Evolutionary conservation across 2,888 invertebrate genomes (phyloP).

Genomic region (Agrotis segetum): DNA sequence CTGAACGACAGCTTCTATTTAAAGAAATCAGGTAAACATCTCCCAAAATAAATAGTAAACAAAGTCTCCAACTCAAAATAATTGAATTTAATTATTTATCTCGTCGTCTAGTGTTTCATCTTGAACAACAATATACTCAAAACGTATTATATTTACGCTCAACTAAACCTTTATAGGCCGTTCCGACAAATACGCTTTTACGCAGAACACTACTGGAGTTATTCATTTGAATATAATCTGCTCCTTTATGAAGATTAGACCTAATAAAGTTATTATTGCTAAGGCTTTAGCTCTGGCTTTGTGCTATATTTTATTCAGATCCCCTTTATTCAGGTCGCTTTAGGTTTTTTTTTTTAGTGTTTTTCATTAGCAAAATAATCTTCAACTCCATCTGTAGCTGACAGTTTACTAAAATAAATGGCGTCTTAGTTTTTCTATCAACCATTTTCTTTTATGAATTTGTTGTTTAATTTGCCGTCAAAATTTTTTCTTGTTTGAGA

Average conservation of each 20-base stretch:
- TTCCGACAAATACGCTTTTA: constrained; percentile 40
- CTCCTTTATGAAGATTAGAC: constrained; percentile 48
- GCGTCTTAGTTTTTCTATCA: not conserved
- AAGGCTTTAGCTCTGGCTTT: not conserved
- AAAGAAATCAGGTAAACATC: not conserved
- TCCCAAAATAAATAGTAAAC: not conserved
- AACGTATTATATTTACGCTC: constrained; percentile 43
- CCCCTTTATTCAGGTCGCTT: constrained; percentile 1
- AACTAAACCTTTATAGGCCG: constrained; percentile 41
- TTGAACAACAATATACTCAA: constrained; percentile 26
- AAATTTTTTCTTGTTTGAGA: not conserved
- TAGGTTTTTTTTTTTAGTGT: not conserved
- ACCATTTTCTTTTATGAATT: not conserved
- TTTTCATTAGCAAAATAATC: not conserved
- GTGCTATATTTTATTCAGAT: constrained; percentile 35
- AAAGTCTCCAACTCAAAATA: constrained; percentile 1
- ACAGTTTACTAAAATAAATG: not conserved
- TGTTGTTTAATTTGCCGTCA: not conserved
- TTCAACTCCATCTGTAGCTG: not conserved
- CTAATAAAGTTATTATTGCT: constrained; percentile 44
- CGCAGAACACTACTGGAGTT: constrained; percentile 23
- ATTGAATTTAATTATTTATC: constrained; percentile 27
- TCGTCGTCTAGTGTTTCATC: constrained; percentile 18
- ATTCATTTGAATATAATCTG: constrained; percentile 54
- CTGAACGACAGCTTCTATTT: not conserved